A percentile compares a stretch with the other conserved stretches of the same genome.
These are phyloP conservation scores for Oligia strigilis DNA, from an alignment of 2,888 invertebrate species.

Conservation along the genomic window DNA sequence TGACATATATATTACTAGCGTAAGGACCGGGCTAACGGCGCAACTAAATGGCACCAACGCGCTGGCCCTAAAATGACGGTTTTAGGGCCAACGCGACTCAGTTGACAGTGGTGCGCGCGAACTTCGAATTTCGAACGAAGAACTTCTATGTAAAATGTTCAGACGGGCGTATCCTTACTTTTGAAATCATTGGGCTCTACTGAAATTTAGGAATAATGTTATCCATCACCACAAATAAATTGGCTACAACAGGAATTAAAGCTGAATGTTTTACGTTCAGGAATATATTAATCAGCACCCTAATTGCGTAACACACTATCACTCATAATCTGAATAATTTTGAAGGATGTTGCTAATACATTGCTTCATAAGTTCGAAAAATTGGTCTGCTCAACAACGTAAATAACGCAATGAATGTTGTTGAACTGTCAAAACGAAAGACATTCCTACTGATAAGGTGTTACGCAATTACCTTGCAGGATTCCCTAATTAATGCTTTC, in stretches of 20 bases:
- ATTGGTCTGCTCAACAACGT: background rate
- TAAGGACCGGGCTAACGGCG: too few species aligned
- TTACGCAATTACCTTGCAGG: background rate
- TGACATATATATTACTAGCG: too few species aligned
- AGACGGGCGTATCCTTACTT: too few species aligned
- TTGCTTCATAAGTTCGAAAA: background rate
- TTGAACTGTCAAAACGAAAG: background rate
- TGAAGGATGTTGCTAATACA: background rate
- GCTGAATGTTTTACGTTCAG: background rate
- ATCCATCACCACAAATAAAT: background rate
- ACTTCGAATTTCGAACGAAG: too few species aligned
- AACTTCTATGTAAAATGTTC: too few species aligned
- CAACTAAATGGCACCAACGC: too few species aligned
- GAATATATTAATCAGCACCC: background rate
- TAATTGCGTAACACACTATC: too few species aligned
- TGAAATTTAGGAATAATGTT: background rate
- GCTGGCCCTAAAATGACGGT: too few species aligned
- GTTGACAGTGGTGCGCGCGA: too few species aligned
- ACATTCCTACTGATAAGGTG: background rate
- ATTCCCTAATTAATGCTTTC: background rate
- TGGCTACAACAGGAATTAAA: background rate
- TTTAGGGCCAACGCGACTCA: too few species aligned
- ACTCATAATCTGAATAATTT: background rate
- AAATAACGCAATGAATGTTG: background rate
- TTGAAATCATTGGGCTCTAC: too few species aligned